A percentile compares a stretch with the other conserved stretches of the same genome.
phyloP scores from a whole-genome alignment of 2,888 invertebrate genomes.

The Halictus quadricinctus region DNA sequence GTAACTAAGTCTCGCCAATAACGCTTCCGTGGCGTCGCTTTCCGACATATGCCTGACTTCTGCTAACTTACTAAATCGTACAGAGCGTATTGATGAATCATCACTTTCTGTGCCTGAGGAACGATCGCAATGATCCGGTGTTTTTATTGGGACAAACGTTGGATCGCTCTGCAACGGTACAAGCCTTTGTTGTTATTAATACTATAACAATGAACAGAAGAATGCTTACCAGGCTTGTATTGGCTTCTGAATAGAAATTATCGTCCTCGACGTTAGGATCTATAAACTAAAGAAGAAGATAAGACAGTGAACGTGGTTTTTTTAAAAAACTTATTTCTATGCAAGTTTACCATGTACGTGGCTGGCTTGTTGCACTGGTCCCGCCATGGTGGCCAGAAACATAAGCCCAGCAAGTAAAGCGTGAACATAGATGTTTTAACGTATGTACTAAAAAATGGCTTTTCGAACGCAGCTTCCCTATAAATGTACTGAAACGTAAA shows the following conservation, averaged over 20 bases:
- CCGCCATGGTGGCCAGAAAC: slow-evolving; percentile 95
- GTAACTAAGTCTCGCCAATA: slow-evolving; percentile 96
- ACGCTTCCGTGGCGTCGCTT: slow-evolving; percentile 95
- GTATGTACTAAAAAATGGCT: slow-evolving; percentile 98
- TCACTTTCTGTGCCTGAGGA: slow-evolving; percentile 92
- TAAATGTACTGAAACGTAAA: slow-evolving; percentile 89
- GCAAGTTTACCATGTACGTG: slow-evolving; percentile 88
- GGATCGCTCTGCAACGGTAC: slow-evolving; percentile 90
- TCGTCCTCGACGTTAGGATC: slow-evolving; percentile 91
- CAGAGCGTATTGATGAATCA: slow-evolving; percentile 92
- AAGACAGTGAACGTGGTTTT: slow-evolving; percentile 32
- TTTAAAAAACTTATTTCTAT: slow-evolving; percentile 18
- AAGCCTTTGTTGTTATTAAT: slow-evolving; percentile 44
- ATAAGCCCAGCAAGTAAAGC: slow-evolving; percentile 93
- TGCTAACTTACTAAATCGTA: slow-evolving; percentile 95
- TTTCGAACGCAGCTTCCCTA: slow-evolving; percentile 92
- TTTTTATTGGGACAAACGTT: slow-evolving; percentile 94
- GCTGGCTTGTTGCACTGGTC: slow-evolving; percentile 90
- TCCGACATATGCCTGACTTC: slow-evolving; percentile 96
- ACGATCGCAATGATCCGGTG: slow-evolving; percentile 87
- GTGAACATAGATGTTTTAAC: slow-evolving; percentile 97
- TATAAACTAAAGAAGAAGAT: slow-evolving; percentile 85
- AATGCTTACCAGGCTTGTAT: slow-evolving; percentile 85
- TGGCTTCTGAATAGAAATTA: slow-evolving; percentile 88
- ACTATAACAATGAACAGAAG: background rate